Conservation (phyloP, 2,797 vertebrate species). For the Esox masquinongy region DNA sequence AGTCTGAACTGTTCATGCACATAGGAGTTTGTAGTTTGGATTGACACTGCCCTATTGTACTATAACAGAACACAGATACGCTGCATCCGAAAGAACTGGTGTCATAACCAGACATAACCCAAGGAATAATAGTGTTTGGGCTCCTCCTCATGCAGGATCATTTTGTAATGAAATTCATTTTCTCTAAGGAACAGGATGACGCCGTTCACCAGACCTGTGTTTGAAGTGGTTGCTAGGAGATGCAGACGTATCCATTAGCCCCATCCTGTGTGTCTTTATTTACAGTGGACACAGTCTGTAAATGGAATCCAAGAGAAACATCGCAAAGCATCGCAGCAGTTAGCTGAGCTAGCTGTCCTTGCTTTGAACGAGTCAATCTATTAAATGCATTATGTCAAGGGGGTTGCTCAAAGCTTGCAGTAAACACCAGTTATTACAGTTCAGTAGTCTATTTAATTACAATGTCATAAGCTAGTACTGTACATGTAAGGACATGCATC, state of each 20-base stretch:
- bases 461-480: neutral
- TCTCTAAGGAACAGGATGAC: constrained; percentile 54
- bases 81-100: constrained; percentile 42
- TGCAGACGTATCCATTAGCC: constrained; percentile 3
- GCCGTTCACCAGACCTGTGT: constrained; percentile 24
- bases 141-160: constrained; percentile 37
- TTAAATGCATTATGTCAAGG: neutral
- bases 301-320: neutral
- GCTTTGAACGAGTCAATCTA: neutral
- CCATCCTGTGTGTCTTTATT: neutral
- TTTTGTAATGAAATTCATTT: constrained; percentile 45
- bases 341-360: neutral
- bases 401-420: neutral
- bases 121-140: constrained; percentile 33
- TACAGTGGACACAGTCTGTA: neutral
- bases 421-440: neutral
- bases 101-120: constrained; percentile 30
- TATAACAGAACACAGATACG: constrained; percentile 34
- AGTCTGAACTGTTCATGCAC: constrained; percentile 38
- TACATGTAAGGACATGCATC: neutral
- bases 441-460: neutral
- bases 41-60: constrained; percentile 9
- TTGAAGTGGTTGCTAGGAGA: constrained; percentile 12
- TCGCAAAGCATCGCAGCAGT: neutral
- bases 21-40: constrained; percentile 21